Evolutionary conservation across 2,113 vertebrate species (phyloP).

Genomic region (Prochilodus magdalenae): DNA sequence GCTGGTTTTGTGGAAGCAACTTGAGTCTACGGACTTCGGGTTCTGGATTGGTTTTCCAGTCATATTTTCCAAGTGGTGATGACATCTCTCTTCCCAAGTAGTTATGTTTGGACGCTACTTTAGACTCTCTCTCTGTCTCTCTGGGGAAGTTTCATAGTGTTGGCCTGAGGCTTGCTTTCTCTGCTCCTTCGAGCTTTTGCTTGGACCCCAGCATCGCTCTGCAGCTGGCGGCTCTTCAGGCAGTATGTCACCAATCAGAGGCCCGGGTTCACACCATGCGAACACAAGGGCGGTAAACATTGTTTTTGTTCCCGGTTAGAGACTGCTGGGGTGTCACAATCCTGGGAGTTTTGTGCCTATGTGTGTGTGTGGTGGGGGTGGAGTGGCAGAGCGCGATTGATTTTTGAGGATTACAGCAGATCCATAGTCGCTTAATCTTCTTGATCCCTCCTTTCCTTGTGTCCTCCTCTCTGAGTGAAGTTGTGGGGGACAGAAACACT

Average conservation of each 20-base stretch:
- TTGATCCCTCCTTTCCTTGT: neutral
- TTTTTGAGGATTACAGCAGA: neutral
- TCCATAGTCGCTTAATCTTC: neutral
- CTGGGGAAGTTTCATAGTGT: neutral
- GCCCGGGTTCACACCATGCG: neutral
- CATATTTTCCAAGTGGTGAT: neutral
- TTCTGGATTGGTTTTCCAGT: neutral
- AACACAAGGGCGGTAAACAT: neutral
- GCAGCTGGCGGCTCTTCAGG: constrained; percentile 8
- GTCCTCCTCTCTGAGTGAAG: neutral
- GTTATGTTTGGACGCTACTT: constrained; percentile 23
- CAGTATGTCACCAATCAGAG: constrained; percentile 16
- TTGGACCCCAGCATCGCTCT: neutral
- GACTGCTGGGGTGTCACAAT: neutral
- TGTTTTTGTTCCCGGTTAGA: constrained; percentile 10
- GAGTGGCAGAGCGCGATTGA: neutral
- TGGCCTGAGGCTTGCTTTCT: neutral
- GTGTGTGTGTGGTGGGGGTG: constrained; percentile 1
- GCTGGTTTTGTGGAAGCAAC: neutral
- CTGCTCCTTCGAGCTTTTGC: neutral
- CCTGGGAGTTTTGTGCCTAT: neutral
- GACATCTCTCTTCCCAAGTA: neutral
- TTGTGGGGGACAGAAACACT: too few relatives aligned
- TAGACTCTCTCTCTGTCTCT: neutral
- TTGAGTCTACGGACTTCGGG: neutral